Conservation (phyloP, 2,113 vertebrate genomes). For the Strix uralensis region DNA sequence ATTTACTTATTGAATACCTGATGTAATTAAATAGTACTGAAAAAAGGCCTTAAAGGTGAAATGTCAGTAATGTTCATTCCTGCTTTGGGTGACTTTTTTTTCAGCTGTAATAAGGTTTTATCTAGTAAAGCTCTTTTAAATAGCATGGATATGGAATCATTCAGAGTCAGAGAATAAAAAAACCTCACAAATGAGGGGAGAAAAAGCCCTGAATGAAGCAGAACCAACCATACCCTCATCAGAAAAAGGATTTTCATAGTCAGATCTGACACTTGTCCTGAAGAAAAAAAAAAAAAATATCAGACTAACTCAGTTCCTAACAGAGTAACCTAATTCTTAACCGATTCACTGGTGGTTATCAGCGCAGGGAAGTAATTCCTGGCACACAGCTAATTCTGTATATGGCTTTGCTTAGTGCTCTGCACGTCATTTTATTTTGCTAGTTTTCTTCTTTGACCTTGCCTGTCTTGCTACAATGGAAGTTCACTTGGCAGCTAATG, state of each 20-base stretch:
- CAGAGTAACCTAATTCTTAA: not conserved
- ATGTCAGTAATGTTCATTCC: not conserved
- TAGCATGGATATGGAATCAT: not conserved
- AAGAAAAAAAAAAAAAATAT: not conserved
- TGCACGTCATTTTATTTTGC: not conserved
- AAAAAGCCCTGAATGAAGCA: not conserved
- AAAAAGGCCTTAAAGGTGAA: not conserved
- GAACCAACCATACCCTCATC: not conserved
- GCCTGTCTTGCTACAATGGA: not conserved
- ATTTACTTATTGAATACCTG: not conserved
- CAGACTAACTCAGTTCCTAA: not conserved
- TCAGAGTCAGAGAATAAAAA: not conserved
- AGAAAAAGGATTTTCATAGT: not conserved
- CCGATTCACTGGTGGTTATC: not conserved
- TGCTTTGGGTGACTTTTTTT: not conserved
- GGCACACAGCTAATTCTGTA: not conserved
- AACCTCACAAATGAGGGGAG: not conserved
- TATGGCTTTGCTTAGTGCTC: not conserved
- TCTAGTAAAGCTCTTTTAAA: not conserved
- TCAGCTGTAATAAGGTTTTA: not conserved
- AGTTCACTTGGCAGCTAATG: not conserved
- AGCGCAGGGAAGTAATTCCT: not conserved
- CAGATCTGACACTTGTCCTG: not conserved
- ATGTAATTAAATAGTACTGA: not conserved
- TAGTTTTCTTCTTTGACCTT: conserved; percentile 5